Base-by-base conservation (phyloP, 1,140 invertebrate genomes). In the Parapsyche elsis region DNA sequence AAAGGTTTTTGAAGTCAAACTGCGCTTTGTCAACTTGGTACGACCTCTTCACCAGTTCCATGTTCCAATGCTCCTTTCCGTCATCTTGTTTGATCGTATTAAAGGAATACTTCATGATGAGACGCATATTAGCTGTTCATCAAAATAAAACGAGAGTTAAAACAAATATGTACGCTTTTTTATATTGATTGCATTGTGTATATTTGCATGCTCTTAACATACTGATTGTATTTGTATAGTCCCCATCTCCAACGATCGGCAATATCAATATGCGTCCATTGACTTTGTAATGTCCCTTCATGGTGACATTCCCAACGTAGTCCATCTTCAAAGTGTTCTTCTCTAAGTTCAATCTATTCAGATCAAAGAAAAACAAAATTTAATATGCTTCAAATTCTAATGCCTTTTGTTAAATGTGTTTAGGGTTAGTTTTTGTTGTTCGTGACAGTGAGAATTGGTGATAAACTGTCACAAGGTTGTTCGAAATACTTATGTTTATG, bases 171-270 rank as follows among this genome's bases (percentile, higher is more conserved):
- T n/a, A 59, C 79, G n/a, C 19, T 4, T 16, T 21, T 67, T 10
- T 16, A 14, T 57, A 45, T 61, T 7, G 30, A 76, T 9, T 14
- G 1, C 61, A 23, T 14, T 12, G 38, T 61, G 44, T 9, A 59
- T 49, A 23, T 44, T 19, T 38, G 30, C 30, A 4, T 38, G 30
- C 1, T 38, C 30, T 38, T 7, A 79, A 91, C 88, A 91, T 85
- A 92, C 92, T 87, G 80, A 92, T 89, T 26, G 90, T 90, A 24
- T 92, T 90, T 74, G 90, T 91, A 5, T 89, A 89, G 26, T 88
- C 87, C 45, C 92, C 92, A 44, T 88, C 85, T 59, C 92, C 92
- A 30, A 81, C 87, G 24, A 93, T 90, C 0, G 92, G 91, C 9
- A 93, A 83, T 24, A 93, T 85, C 19, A 92, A 86, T 19, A 93